These are phyloP conservation scores for Pararge aegeria DNA, from an alignment of 1,140 invertebrate genomes.

Conservation along the genomic window DNA sequence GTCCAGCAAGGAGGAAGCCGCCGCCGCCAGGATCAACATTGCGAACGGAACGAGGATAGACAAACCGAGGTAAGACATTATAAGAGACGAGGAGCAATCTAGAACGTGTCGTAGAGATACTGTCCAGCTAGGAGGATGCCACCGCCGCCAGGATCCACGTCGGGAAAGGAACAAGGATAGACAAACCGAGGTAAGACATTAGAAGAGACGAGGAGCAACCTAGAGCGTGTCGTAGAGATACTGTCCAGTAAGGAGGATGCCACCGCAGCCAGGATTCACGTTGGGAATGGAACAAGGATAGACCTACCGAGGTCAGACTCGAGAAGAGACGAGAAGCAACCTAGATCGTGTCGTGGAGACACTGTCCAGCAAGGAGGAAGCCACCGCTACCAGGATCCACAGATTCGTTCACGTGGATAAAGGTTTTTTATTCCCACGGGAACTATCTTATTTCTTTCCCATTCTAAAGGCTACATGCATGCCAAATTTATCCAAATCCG, in stretches of 20 bases:
- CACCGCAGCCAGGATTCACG: neutral
- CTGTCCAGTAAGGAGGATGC: conserved; percentile 19
- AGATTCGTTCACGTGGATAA: no score
- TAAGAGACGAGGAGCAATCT: neutral
- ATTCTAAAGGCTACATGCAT: no score
- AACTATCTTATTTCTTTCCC: no score
- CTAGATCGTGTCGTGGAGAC: no score
- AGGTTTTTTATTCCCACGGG: no score
- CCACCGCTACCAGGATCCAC: neutral
- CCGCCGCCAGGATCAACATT: neutral
- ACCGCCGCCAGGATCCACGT: neutral
- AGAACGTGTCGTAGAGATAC: no score
- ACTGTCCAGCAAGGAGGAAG: conserved; percentile 21
- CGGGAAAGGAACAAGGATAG: neutral
- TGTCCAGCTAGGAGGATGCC: conserved; percentile 20
- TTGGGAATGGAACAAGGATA: neutral
- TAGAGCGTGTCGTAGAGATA: no score
- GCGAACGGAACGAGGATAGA: neutral
- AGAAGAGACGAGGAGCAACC: neutral
- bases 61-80: neutral
- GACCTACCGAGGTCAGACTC: neutral
- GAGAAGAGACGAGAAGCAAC: neutral
- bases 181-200: neutral
- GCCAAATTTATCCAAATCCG: no score
- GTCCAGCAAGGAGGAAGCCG: conserved; percentile 21